These are phyloP conservation scores for Alentia gelatinosa DNA, from an alignment of 2,888 invertebrate genomes.

Conservation along the genomic window DNA sequence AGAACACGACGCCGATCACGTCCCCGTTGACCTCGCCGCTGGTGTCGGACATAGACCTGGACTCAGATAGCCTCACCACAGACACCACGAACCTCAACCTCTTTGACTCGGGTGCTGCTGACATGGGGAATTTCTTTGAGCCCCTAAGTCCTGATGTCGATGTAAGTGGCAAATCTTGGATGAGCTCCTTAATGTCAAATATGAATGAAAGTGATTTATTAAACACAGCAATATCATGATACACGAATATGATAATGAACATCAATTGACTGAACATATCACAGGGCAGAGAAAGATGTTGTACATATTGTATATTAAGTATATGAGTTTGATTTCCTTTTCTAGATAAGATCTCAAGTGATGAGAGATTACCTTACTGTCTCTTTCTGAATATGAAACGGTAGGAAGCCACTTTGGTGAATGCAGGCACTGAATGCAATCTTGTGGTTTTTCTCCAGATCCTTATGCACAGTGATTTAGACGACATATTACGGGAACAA, in stretches of 20 bases:
- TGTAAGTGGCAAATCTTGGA: conserved; percentile 31
- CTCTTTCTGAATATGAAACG: no score
- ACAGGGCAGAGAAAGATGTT: not conserved
- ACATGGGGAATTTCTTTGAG: conserved; percentile 35
- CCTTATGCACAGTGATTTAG: conserved; percentile 58
- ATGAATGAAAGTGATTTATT: not conserved
- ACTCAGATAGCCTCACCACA: not conserved
- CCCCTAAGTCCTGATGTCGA: conserved; percentile 46
- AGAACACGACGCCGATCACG: not conserved
- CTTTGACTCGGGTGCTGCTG: conserved; percentile 21
- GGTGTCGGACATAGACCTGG: conserved; percentile 27
- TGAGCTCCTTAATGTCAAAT: not conserved
- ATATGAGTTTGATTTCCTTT: no score
- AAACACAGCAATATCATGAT: not conserved
- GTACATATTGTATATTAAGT: not conserved
- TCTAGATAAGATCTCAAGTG: no score
- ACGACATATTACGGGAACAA: conserved; percentile 63
- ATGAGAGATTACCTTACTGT: no score
- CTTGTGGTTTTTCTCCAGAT: conserved; percentile 54
- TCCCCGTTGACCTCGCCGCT: conserved; percentile 28
- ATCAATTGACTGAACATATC: not conserved
- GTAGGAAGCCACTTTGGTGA: not conserved
- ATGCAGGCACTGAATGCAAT: not conserved
- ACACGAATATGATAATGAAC: not conserved
- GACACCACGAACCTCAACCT: conserved; percentile 1